phyloP scores from a whole-genome alignment of 2,888 invertebrate species.

The Alcis repandata region DNA sequence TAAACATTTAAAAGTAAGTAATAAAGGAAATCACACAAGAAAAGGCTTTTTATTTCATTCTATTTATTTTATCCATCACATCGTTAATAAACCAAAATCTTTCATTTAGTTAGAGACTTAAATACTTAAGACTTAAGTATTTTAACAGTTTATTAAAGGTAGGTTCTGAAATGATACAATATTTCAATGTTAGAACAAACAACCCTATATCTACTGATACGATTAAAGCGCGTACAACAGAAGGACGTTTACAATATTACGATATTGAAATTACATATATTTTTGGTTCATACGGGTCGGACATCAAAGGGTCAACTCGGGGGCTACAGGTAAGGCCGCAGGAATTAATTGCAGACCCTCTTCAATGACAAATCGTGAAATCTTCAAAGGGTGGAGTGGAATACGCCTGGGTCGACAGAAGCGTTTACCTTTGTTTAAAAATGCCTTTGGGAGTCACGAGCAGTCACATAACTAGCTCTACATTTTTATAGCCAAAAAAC shows the following conservation, averaged over 20 bases:
- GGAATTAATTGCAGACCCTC: conserved; percentile 38
- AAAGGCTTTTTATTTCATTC: too few species aligned
- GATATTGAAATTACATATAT: conserved; percentile 20
- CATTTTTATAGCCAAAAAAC: background rate
- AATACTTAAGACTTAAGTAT: too few species aligned
- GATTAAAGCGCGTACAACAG: background rate
- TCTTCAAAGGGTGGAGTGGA: conserved; percentile 34
- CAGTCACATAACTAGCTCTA: background rate
- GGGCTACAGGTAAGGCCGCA: conserved; percentile 19
- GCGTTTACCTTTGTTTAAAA: conserved; percentile 29
- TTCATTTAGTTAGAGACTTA: too few species aligned
- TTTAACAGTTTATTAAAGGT: background rate
- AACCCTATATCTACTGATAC: background rate
- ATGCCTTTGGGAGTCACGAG: conserved; percentile 9
- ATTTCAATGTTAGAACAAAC: background rate
- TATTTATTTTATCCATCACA: too few species aligned
- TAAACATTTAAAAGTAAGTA: too few species aligned
- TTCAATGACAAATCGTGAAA: conserved; percentile 38
- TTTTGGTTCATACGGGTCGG: conserved; percentile 12
- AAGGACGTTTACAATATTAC: background rate
- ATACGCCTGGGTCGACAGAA: conserved; percentile 20
- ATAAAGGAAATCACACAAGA: too few species aligned
- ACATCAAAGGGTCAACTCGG: conserved; percentile 29
- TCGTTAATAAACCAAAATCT: too few species aligned
- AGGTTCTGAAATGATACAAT: too few species aligned